A percentile compares a stretch with the other conserved stretches of the same genome.
These are phyloP conservation scores for Phrynosoma blainvillii DNA, from an alignment of 2,113 vertebrate species.

Conservation along the genomic window DNA sequence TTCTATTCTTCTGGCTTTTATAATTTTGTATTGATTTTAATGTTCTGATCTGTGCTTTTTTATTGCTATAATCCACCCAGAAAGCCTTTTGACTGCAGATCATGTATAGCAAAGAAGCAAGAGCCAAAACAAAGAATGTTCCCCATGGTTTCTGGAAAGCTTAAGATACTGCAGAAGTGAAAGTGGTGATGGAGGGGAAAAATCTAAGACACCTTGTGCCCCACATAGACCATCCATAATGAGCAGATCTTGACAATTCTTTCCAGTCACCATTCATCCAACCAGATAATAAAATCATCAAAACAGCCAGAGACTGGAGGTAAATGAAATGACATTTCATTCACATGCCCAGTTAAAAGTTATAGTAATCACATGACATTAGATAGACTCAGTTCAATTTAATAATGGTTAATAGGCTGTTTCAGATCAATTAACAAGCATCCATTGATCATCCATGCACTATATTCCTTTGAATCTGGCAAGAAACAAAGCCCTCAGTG, in stretches of 20 bases:
- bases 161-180: too few species aligned
- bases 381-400: background rate
- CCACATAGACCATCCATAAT: background rate
- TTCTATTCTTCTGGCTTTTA: background rate
- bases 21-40: background rate
- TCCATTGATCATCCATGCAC: background rate
- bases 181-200: too few species aligned
- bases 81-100: background rate
- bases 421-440: too few species aligned
- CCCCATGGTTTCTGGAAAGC: background rate
- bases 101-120: background rate
- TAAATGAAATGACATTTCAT: background rate
- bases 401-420: too few species aligned
- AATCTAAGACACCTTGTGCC: background rate
- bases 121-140: background rate
- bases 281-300: background rate
- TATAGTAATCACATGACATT: background rate
- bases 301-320: background rate
- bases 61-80: background rate
- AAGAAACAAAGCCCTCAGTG: background rate
- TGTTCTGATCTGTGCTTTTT: background rate
- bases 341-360: background rate
- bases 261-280: background rate
- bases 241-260: background rate
- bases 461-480: background rate